Conservation (phyloP, 2,888 invertebrate species). For the Stratiomys singularior region DNA sequence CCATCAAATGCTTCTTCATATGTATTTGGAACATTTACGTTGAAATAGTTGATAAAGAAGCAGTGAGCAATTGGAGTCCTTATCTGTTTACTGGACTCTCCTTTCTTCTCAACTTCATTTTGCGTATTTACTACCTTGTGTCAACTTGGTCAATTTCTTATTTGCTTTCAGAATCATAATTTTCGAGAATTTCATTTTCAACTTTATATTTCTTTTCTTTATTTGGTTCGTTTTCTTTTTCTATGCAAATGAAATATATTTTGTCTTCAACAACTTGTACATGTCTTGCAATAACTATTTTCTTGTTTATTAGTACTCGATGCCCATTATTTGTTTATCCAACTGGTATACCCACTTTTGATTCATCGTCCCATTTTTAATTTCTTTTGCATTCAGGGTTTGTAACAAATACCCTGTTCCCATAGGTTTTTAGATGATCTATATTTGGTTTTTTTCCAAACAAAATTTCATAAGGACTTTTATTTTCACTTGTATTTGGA, state of each 20-base stretch:
- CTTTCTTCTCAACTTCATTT: constrained; percentile 43
- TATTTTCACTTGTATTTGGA: constrained; percentile 37
- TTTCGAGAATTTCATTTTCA: constrained; percentile 38
- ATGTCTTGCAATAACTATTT: constrained; percentile 35
- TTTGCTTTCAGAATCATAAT: constrained; percentile 41
- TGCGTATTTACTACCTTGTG: neutral
- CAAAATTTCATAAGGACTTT: constrained; percentile 45
- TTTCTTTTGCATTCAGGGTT: constrained; percentile 26
- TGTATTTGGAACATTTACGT: constrained; percentile 55
- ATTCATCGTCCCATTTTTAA: constrained; percentile 42
- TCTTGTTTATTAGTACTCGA: constrained; percentile 41
- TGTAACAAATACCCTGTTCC: constrained; percentile 44
- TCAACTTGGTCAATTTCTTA: too few relatives aligned
- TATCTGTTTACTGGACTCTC: constrained; percentile 50
- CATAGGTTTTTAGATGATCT: constrained; percentile 39
- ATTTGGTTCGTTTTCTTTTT: constrained; percentile 43
- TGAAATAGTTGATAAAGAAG: constrained; percentile 55
- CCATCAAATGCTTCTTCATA: constrained; percentile 56
- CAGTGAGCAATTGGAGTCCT: constrained; percentile 51
- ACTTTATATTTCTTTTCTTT: neutral
- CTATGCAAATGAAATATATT: constrained; percentile 50
- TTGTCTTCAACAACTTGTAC: constrained; percentile 22
- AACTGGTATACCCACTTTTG: constrained; percentile 30
- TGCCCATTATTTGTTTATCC: constrained; percentile 36
- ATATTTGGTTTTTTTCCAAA: constrained; percentile 49